phyloP scores from a whole-genome alignment of 2,113 vertebrate genomes.

The Neolamprologus longior region DNA sequence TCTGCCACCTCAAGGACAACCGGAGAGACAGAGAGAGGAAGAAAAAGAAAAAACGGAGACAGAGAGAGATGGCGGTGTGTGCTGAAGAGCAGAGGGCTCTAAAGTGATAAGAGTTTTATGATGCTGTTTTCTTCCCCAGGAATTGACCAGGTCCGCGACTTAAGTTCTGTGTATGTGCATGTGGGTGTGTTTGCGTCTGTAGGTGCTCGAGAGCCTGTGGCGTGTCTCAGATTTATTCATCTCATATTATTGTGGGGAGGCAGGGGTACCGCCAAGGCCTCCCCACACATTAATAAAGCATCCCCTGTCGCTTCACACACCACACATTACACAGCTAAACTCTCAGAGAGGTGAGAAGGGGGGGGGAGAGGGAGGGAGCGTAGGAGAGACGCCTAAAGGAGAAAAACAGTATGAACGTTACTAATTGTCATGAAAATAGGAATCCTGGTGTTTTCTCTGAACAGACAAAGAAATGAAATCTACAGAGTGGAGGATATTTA shows the following conservation, averaged over 20 bases:
- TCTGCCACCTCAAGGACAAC: slow-evolving; percentile 66
- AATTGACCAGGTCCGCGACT: slow-evolving; percentile 40
- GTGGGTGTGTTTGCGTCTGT: slow-evolving; percentile 1
- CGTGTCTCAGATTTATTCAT: slow-evolving; percentile 56
- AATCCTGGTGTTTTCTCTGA: not conserved
- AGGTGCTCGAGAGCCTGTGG: slow-evolving; percentile 15
- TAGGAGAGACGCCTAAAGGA: not conserved
- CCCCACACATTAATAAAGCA: slow-evolving; percentile 52
- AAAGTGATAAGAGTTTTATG: slow-evolving; percentile 64
- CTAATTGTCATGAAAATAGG: not conserved
- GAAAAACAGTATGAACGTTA: not conserved
- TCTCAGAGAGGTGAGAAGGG: not conserved
- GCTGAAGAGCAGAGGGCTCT: slow-evolving; percentile 20
- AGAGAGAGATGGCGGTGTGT: not conserved
- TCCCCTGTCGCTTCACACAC: slow-evolving; percentile 28
- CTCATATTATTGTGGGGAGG: slow-evolving; percentile 45
- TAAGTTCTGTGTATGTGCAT: not conserved
- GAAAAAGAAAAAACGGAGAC: not conserved
- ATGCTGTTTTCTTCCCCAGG: slow-evolving; percentile 49
- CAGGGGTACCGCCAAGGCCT: slow-evolving; percentile 42
- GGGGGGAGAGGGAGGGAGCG: accelerated
- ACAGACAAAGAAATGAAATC: not conserved
- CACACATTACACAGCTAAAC: slow-evolving; percentile 13
- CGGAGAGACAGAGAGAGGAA: not conserved
- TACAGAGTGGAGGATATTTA: not conserved